Conservation (phyloP, 2,113 vertebrate genomes). For the Oreochromis aureus region DNA sequence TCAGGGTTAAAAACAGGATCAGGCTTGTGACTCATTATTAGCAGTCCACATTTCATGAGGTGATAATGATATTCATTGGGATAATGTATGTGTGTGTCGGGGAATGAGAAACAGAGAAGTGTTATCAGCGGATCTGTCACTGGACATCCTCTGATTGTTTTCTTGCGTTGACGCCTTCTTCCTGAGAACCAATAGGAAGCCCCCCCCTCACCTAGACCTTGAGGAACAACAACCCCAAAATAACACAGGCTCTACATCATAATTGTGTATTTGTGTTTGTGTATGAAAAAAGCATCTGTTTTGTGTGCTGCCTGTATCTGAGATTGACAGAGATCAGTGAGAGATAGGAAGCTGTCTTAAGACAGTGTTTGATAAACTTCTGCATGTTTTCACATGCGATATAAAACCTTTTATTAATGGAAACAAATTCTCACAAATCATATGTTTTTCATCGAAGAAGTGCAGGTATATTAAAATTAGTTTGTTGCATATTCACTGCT, state of each 20-base stretch:
- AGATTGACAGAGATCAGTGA: not conserved
- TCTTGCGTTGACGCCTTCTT: conserved; percentile 41
- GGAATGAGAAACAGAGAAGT: not conserved
- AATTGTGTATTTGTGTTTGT: not conserved
- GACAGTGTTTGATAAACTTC: not conserved
- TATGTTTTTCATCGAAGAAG: not conserved
- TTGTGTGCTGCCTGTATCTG: not conserved
- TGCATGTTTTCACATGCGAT: not conserved
- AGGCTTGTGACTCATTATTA: not conserved
- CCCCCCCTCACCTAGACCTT: not conserved
- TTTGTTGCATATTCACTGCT: not conserved
- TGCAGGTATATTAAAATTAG: not conserved
- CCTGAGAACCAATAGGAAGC: conserved; percentile 33
- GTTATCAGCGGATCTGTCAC: conserved; percentile 42
- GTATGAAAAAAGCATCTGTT: not conserved
- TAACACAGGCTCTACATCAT: conserved; percentile 1
- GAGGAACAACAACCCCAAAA: conserved; percentile 22
- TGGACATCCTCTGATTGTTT: conserved; percentile 66
- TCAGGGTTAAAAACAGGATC: not conserved
- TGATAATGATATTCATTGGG: not conserved
- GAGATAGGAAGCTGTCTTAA: not conserved
- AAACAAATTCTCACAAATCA: not conserved
- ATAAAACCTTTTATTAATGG: not conserved
- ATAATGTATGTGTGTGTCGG: not conserved
- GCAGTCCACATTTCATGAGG: not conserved